A percentile compares a stretch with the other conserved stretches of the same genome.
Evolutionary conservation across 2,797 vertebrate species (phyloP).

Genomic region (Melanotaenia nigrans): DNA sequence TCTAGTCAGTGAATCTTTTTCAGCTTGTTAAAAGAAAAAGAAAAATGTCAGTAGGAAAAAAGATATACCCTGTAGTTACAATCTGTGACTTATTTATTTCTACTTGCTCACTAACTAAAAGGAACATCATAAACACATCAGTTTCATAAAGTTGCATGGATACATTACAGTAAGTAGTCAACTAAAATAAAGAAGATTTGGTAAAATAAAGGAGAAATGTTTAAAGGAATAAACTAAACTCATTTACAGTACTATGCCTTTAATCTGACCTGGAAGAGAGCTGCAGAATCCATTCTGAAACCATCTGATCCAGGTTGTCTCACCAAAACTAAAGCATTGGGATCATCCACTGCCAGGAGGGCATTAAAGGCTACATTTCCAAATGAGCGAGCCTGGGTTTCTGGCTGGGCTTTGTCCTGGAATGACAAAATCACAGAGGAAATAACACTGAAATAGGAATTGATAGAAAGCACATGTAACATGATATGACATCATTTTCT

Average conservation of each 20-base stretch:
- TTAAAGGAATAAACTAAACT: background rate
- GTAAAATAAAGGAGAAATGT: slow-evolving; percentile 2
- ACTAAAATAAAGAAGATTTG: too few relatives aligned
- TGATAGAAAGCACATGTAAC: background rate
- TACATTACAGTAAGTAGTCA: background rate
- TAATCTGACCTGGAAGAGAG: slow-evolving; percentile 90
- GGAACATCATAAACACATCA: background rate
- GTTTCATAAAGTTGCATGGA: background rate
- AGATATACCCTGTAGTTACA: background rate
- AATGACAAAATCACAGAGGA: slow-evolving; percentile 2
- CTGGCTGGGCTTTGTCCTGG: slow-evolving; percentile 95
- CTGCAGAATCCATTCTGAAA: slow-evolving; percentile 91
- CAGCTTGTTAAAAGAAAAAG: slow-evolving; percentile 29
- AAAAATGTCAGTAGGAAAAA: slow-evolving; percentile 6
- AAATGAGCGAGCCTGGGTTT: slow-evolving; percentile 90
- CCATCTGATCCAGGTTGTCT: slow-evolving; percentile 95
- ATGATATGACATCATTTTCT: accelerated
- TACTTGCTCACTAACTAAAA: background rate
- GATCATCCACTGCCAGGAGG: slow-evolving; percentile 89
- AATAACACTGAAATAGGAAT: background rate
- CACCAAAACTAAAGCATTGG: slow-evolving; percentile 87
- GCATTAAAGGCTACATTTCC: slow-evolving; percentile 89
- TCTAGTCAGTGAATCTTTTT: slow-evolving; percentile 12
- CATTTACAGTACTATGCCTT: slow-evolving; percentile 3
- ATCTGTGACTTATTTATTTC: background rate